Conservation (phyloP, 2,797 vertebrate species). For the Allenopithecus nigroviridis region DNA sequence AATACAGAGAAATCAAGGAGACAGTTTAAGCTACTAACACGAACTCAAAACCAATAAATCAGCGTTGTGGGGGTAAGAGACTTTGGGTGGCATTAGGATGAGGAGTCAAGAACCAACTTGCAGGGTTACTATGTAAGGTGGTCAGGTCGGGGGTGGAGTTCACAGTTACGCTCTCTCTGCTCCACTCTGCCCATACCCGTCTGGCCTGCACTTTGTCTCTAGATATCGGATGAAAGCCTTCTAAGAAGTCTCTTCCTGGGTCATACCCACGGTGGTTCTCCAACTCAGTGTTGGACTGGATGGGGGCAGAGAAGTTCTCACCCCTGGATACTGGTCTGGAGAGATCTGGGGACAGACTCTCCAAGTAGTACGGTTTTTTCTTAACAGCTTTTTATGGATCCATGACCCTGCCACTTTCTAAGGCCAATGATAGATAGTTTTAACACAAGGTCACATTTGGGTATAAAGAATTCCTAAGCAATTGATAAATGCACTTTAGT, state of each 20-base stretch:
- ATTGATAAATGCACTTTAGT: not conserved
- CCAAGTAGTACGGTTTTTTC: not conserved
- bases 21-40: not conserved
- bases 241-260: not conserved
- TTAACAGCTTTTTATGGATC: not conserved
- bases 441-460: not conserved
- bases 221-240: not conserved
- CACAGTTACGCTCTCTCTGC: not conserved
- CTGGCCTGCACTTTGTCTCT: not conserved
- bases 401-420: not conserved
- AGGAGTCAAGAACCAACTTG: not conserved
- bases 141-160: not conserved
- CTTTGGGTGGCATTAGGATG: not conserved
- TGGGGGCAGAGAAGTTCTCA: too few species aligned
- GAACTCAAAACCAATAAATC: not conserved
- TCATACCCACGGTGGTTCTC: not conserved
- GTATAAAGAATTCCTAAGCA: not conserved
- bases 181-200: not conserved
- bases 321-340: not conserved
- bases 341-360: not conserved
- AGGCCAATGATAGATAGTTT: not conserved
- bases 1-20: not conserved
- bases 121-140: not conserved
- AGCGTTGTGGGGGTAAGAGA: not conserved
- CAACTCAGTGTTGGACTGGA: not conserved